phyloP scores from a whole-genome alignment of 2,113 vertebrate genomes.

The Vulpes ferrilata region DNA sequence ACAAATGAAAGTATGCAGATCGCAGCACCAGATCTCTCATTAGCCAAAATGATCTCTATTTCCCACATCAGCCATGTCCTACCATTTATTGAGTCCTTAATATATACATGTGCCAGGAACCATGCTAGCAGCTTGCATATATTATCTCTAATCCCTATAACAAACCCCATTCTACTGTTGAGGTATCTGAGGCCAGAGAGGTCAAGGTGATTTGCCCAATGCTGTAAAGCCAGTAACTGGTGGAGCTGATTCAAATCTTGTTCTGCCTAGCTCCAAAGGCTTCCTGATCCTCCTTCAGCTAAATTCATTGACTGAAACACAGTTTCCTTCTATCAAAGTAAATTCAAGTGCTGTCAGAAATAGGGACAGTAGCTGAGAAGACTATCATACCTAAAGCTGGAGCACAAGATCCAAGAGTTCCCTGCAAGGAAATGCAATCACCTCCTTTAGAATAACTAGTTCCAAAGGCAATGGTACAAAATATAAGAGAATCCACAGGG shows the following conservation, averaged over 20 bases:
- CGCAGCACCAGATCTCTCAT: not conserved
- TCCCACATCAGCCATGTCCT: not conserved
- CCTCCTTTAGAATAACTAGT: constrained; percentile 20
- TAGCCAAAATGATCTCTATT: constrained; percentile 33
- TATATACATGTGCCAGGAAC: not conserved
- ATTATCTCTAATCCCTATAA: not conserved
- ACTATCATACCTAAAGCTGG: not conserved
- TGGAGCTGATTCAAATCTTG: not conserved
- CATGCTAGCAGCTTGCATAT: not conserved
- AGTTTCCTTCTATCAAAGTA: not conserved
- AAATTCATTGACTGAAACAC: constrained; percentile 7
- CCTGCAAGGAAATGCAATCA: not conserved
- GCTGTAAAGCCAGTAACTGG: not conserved
- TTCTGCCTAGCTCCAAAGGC: constrained; percentile 26
- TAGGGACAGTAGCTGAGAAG: constrained; percentile 15
- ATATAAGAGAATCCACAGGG: constrained; percentile 39
- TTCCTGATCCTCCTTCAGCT: constrained; percentile 18
- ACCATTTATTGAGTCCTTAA: not conserved
- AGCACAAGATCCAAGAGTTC: constrained; percentile 2
- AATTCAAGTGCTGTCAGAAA: not conserved
- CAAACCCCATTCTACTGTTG: constrained; percentile 47
- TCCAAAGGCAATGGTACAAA: constrained; percentile 42
- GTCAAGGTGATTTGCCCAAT: not conserved
- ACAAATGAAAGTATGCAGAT: constrained; percentile 70
- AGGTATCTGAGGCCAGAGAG: constrained; percentile 48